Base-by-base conservation (phyloP, 2,113 vertebrate species). In the Callospermophilus lateralis region DNA sequence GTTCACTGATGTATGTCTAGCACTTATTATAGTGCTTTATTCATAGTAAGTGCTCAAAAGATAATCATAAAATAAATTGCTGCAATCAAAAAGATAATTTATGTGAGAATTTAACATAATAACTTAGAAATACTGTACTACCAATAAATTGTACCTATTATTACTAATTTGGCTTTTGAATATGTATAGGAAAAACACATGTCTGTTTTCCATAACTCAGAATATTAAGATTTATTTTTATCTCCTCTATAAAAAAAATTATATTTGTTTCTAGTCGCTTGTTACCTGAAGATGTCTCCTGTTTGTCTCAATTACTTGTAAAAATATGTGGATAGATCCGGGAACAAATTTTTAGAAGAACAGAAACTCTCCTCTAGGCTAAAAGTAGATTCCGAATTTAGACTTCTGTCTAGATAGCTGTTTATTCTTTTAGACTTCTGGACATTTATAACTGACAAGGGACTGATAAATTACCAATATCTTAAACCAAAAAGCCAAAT, bases 361-460 rank as follows among this genome's bases (percentile, higher is more conserved):
- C 30, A 94, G 26, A 92, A 76, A 48, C 4, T 87, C 2, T 74
- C 10, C 24, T 84, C 26, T 32, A 68, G 34, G 20, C 7, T 92
- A 79, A n/a, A 85, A 45, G 65, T 63, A 84, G 26, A 67, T 34
- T 73, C 73, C 87, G 37, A 87, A 84, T 93, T 89, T 92, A 51
- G 34, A 20, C 45, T 90, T 95, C 74, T 89, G 15, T 76, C 24
- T 93, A 79, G 28, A 92, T 77, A 58, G 8, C 3, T 91, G 9
- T 90, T 90, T 92, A 74, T 86, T 97, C 12, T 87, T 89, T 94
- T 37, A 48, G 55, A 68, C 32, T 79, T 63, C 11, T 76, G 17
- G 24, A 97, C 65, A 95, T 87, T 94, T 94, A 15, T 85, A 87
- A 87, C 68, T 88, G 84, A 68, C 79, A 96, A 45, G 22, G 45